phyloP scores from a whole-genome alignment of 2,888 invertebrate species.

The Pomacea canaliculata region DNA sequence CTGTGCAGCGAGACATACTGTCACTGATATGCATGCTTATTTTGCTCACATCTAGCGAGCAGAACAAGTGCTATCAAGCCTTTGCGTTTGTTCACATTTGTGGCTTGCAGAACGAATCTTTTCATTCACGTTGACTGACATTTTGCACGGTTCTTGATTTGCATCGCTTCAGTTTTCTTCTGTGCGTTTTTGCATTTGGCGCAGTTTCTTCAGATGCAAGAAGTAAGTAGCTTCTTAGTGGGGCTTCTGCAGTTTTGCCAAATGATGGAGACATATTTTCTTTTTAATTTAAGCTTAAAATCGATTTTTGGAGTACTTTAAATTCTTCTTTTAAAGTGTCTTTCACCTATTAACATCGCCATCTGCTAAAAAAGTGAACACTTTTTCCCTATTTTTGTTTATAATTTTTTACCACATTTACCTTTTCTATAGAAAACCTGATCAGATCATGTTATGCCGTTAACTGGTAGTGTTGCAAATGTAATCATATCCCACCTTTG shows the following conservation, averaged over 20 bases:
- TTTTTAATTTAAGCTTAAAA: background rate
- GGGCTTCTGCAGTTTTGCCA: slow-evolving; percentile 11
- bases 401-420: too few relatives aligned
- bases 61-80: background rate
- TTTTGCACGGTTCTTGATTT: slow-evolving; percentile 33
- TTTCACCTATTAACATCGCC: too few relatives aligned
- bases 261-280: slow-evolving; percentile 4
- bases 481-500: too few relatives aligned
- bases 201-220: slow-evolving; percentile 12
- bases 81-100: background rate
- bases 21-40: background rate
- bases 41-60: background rate
- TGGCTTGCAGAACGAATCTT: slow-evolving; percentile 19
- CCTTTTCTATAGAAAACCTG: too few relatives aligned
- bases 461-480: too few relatives aligned
- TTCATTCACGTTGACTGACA: slow-evolving; percentile 24
- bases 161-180: slow-evolving; percentile 36
- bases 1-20: background rate
- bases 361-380: too few relatives aligned
- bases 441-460: too few relatives aligned
- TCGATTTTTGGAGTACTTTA: background rate
- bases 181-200: slow-evolving; percentile 23
- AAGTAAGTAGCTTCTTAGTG: slow-evolving; percentile 17
- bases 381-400: too few relatives aligned
- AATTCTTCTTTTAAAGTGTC: too few relatives aligned